Evolutionary conservation across 2,797 vertebrate species (phyloP), one percentile per base, ranked within the genome.

Genomic region (Anolis apletophallus): DNA sequence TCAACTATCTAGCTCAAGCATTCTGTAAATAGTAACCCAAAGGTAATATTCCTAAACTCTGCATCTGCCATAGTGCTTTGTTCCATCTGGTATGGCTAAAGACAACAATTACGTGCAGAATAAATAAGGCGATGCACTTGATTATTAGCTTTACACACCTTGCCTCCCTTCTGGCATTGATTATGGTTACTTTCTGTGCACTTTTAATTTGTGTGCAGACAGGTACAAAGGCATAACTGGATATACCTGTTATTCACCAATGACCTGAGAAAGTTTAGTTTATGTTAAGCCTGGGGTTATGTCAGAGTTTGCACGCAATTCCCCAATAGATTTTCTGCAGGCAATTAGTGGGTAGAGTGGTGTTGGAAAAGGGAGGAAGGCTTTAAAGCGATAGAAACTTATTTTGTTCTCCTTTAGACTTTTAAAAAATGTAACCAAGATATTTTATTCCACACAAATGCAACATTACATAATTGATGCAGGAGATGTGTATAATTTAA

Each of bases 221-320:
- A 92, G 95, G 93, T 95, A 96, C 95, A 95, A 95, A 96, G 94
- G 89, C 93, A 90, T 94, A 96, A 97, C 97, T 95, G 95, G 97
- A 97, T 97, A 96, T 97, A 97, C 97, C 96, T 97, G 97, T 97
- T 97, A 96, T 96, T 97, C 96, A 95, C 95, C 96, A 96, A 94
- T 97, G 95, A 96, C 95, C 95, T 93, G 95, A 95, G 94, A 96
- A 92, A 94, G 93, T 90, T 86, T 91, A 95, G 95, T 97, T 97
- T 96, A 96, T 95, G 95, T 94, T 96, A 95, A 97, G 96, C 96
- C 96, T 94, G 94, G 95, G 95, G 96, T 97, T 96, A 96, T 93
- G 92, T 95, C 93, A 93, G 94, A 75, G 94, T 93, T 97, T 96
- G 97, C 97, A 97, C 96, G 97, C 97, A 90, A 97, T 96, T 94